Evolutionary conservation across 2,888 invertebrate genomes (phyloP), one percentile per base, ranked within the genome.

Genomic region (Peribatodes rhomboidaria): DNA sequence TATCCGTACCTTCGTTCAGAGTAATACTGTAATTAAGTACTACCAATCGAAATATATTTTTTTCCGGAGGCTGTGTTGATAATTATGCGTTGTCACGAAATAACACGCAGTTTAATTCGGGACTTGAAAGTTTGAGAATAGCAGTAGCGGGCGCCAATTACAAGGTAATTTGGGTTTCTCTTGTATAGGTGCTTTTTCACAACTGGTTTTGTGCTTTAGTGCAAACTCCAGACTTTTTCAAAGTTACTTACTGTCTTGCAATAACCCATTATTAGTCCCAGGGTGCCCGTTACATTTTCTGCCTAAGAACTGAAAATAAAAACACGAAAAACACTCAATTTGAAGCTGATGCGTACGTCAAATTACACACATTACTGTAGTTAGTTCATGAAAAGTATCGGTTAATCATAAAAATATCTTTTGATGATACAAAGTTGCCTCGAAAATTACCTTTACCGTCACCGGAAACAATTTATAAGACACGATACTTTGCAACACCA

Each of bases 31-130:
- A 54, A 63, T 63, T 63, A 63, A 33, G n/a, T 33, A 16, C 58
- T 53, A 41, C 57, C 52, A 22, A 63, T 55, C 16, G 41, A 31
- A 39, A 31, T 54, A 14, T 37, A 33, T 22, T 49, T 47, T 54
- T 49, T 54, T 50, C 54, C 59, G 27, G 41, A 60, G 61, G 65
- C 57, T 61, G 41, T 46, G 31, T 35, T 10, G 16, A 39, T 65
- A 65, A 65, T 65, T 53, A 42, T 53, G 52, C 52, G 56, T 46
- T 65, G 60, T 61, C 65, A 65, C 52, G 52, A 56, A 56, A 65
- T 52, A 65, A 65, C 53, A 56, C 55, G 14, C 42, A 37, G 46
- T 56, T 64, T 53, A 58, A 54, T 53, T 57, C 33, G 57, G 42
- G 54, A 46, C 52, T 50, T 56, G 20, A 44, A 41, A 57, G 42